Base-by-base conservation (phyloP, 1,140 invertebrate species). In the Heliconius nattereri region DNA sequence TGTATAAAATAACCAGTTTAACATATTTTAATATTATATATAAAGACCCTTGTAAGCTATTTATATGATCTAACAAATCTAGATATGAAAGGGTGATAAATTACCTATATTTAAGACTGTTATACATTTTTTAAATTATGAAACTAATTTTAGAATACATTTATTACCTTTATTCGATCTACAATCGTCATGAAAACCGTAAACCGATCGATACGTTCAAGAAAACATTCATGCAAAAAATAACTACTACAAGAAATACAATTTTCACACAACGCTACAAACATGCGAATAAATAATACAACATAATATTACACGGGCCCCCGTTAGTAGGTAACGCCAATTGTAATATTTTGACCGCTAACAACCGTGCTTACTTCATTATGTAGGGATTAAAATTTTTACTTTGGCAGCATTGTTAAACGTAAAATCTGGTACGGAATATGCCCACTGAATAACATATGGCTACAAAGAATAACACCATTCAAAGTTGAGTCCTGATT, bases 391-490 rank as follows among this genome's bases (percentile, higher is more conserved):
- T 85, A 88, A 81, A 84, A 75, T 66, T 78, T 79, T 83, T 87
- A 75, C 29, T 60, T 29, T 54, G 32, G 3, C 26, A 72, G 49
- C 45, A 80, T 80, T 80, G 75, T 92, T 90, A 84, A 88, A 82
- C 78, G 79, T 76, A 81, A 85, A 86, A 85, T 79, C 83, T 84
- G 84, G 86, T 85, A 82, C 79, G 76, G 85, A 85, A 94, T 92
- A 90, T 79, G 82, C 84, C 87, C 90, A 91, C 90, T 92, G 88
- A 94, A 94, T 92, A 91, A 90, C 87, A 90, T 81, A 85, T 84
- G 84, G 83, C 83, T 90, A 85, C 91, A 91, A 89, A 87, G 86
- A 92, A 92, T 91, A 93, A 90, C 89, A 91, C 85, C 84, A 85
- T 86, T 83, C 85, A 87, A 85, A 86, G 0, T 29, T 85, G 86